A percentile compares a stretch with the other conserved stretches of the same genome.
phyloP scores from a whole-genome alignment of 1,140 invertebrate species.

The Brachionus sp. region DNA sequence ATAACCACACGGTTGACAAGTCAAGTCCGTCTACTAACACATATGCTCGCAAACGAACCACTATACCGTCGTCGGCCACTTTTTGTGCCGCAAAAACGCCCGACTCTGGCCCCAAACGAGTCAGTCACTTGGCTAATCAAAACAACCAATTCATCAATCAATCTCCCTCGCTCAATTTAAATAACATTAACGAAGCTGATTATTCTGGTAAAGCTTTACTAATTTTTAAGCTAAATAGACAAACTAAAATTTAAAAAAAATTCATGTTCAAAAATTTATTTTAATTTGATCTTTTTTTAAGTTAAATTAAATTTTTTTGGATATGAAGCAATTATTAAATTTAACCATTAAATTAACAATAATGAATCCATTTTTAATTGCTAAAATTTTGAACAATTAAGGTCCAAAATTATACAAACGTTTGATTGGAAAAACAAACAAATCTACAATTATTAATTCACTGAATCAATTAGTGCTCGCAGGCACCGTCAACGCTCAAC shows the following conservation, averaged over 20 bases:
- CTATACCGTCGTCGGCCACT: conserved; percentile 1
- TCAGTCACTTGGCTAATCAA: neutral
- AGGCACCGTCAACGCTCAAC: conserved; percentile 21
- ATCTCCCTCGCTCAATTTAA: conserved; percentile 16
- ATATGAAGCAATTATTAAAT: too few relatives aligned
- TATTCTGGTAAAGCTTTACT: conserved; percentile 23
- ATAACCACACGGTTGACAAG: neutral
- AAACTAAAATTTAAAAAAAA: too few relatives aligned
- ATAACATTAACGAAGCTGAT: conserved; percentile 27
- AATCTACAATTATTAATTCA: conserved; percentile 37
- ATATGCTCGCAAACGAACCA: neutral
- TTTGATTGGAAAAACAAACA: conserved; percentile 34
- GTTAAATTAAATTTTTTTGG: too few relatives aligned
- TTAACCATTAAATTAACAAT: neutral
- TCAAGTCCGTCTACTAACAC: neutral
- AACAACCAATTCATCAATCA: neutral
- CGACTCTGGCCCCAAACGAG: neutral
- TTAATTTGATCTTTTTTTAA: neutral
- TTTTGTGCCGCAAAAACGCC: conserved; percentile 9
- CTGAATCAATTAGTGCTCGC: conserved; percentile 39
- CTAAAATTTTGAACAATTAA: neutral
- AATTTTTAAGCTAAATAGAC: neutral
- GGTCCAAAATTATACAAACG: conserved; percentile 44
- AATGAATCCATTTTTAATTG: neutral
- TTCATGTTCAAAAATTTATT: neutral